A percentile compares a stretch with the other conserved stretches of the same genome.
phyloP scores from a whole-genome alignment of 1,140 invertebrate species.

The Psilanteris sp. region DNA sequence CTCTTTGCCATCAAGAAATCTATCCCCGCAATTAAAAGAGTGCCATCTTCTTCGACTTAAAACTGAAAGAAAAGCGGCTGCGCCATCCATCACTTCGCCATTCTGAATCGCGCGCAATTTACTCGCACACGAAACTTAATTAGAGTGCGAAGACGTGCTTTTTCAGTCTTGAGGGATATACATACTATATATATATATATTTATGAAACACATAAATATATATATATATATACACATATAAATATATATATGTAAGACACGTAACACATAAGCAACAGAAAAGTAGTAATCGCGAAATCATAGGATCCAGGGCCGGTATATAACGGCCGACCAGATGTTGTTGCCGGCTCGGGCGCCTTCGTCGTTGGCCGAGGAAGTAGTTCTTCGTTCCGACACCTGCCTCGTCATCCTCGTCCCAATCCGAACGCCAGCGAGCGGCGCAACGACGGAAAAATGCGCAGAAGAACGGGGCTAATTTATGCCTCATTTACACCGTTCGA shows the following conservation, averaged over 20 bases:
- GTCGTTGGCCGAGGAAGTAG: constrained; percentile 69
- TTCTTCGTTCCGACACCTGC: constrained; percentile 71
- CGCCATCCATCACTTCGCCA: constrained; percentile 13
- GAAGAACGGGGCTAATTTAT: constrained; percentile 68
- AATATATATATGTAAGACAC: constrained; percentile 47
- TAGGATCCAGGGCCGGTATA: constrained; percentile 67
- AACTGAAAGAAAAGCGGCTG: neutral
- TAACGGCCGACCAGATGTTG: constrained; percentile 75
- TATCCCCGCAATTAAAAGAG: constrained; percentile 18
- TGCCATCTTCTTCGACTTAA: constrained; percentile 6
- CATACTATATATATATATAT: too few relatives aligned
- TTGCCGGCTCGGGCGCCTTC: constrained; percentile 56
- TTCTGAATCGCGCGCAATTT: constrained; percentile 31
- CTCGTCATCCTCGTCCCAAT: constrained; percentile 69
- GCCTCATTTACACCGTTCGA: constrained; percentile 67
- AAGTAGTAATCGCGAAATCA: constrained; percentile 72
- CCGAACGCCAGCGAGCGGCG: constrained; percentile 21
- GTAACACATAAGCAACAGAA: constrained; percentile 61
- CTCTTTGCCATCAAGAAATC: constrained; percentile 25
- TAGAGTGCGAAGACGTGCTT: constrained; percentile 32
- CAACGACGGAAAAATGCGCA: constrained; percentile 44
- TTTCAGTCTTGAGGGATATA: constrained; percentile 32
- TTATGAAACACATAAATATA: too few relatives aligned
- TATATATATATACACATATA: too few relatives aligned
- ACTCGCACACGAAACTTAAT: constrained; percentile 37